A percentile compares a stretch with the other conserved stretches of the same genome.
Evolutionary conservation across 2,113 vertebrate genomes (phyloP).

Genomic region (Syngnathus typhle): DNA sequence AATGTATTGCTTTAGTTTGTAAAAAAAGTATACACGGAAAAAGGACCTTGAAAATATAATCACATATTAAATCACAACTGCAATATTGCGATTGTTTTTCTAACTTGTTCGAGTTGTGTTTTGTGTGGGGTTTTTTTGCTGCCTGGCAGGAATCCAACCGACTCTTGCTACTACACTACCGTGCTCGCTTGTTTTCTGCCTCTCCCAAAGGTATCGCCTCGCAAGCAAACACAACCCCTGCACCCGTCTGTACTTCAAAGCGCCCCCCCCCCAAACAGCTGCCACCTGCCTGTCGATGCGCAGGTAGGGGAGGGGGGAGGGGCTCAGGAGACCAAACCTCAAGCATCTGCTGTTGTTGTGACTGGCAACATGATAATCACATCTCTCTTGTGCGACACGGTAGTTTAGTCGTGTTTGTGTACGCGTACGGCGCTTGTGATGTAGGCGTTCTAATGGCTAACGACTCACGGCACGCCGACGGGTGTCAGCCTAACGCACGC

Average conservation of each 20-base stretch:
- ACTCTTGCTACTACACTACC: not conserved
- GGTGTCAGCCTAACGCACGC: conserved; percentile 50
- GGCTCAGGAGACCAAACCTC: conserved; percentile 52
- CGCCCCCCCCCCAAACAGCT: conserved; percentile 43
- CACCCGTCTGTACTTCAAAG: conserved; percentile 1
- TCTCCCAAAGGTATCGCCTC: not conserved
- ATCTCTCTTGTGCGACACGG: conserved; percentile 37
- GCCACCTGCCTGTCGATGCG: conserved; percentile 49
- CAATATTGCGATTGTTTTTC: too few species aligned
- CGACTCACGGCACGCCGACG: conserved; percentile 53
- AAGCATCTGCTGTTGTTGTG: conserved; percentile 69
- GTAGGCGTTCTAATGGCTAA: conserved; percentile 27
- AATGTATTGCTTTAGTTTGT: too few species aligned
- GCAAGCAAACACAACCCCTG: conserved; percentile 12
- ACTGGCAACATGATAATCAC: conserved; percentile 66
- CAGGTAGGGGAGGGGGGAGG: not conserved
- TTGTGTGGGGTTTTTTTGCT: not conserved
- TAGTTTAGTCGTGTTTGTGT: too few species aligned
- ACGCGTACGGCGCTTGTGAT: not conserved
- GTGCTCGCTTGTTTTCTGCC: not conserved
- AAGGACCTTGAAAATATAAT: too few species aligned
- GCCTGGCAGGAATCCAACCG: not conserved
- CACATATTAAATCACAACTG: too few species aligned
- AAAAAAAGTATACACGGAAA: too few species aligned
- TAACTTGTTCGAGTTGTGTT: too few species aligned